A percentile compares a stretch with the other conserved stretches of the same genome.
Conservation (phyloP, 2,113 vertebrate species). For the Monopterus albus region DNA sequence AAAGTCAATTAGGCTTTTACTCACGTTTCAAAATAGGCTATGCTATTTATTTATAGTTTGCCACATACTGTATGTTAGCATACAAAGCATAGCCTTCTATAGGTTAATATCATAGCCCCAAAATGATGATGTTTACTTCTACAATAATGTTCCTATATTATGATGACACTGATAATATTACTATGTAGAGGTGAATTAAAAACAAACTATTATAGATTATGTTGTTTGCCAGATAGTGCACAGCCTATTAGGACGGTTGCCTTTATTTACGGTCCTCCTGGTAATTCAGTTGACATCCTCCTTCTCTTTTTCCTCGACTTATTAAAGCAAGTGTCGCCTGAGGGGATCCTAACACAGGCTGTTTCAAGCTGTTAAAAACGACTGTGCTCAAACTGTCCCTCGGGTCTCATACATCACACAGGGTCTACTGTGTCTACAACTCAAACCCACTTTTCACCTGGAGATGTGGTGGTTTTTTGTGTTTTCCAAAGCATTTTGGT, state of each 20-base stretch:
- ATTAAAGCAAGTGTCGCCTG: conserved; percentile 77
- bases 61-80: no score
- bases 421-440: conserved; percentile 35
- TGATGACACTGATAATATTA: background rate
- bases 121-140: background rate
- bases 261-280: conserved; percentile 63
- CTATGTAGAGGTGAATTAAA: background rate
- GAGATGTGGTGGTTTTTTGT: background rate
- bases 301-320: conserved; percentile 49
- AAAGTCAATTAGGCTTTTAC: no score
- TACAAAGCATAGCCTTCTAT: background rate
- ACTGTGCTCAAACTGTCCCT: conserved; percentile 71
- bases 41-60: no score
- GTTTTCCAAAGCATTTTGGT: background rate
- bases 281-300: conserved; percentile 61
- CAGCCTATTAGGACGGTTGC: conserved; percentile 38
- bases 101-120: background rate
- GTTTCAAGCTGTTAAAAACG: conserved; percentile 73
- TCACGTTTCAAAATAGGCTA: no score
- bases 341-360: conserved; percentile 63
- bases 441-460: conserved; percentile 12
- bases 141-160: background rate
- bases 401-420: conserved; percentile 59
- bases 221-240: conserved; percentile 29
- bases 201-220: conserved; percentile 12